Evolutionary conservation across 2,888 invertebrate species (phyloP).

Genomic region (Stictocephala bisonia): DNA sequence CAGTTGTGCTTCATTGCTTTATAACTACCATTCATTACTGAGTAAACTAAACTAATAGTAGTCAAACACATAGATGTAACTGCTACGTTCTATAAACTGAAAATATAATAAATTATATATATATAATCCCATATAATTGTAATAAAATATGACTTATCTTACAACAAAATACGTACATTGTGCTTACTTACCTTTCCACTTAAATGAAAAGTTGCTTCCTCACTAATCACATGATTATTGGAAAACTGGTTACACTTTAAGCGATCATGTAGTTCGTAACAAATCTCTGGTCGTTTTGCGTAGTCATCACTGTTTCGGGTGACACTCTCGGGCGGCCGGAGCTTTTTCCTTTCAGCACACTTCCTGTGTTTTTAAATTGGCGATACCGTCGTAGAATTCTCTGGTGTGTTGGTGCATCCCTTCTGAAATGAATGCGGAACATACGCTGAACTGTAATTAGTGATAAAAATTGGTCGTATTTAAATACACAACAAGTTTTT

Average conservation of each 20-base stretch:
- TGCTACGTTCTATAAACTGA: too few species aligned
- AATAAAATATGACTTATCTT: too few species aligned
- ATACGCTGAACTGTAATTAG: background rate
- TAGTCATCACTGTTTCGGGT: too few species aligned
- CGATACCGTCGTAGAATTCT: background rate
- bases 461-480: background rate
- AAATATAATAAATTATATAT: too few species aligned
- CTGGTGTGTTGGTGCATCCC: background rate
- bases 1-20: too few species aligned
- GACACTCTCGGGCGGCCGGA: background rate
- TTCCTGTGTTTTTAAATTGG: background rate
- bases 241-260: background rate
- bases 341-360: background rate
- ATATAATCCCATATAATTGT: too few species aligned
- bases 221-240: background rate
- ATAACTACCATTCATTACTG: too few species aligned
- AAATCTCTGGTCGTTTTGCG: constrained; percentile 5
- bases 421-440: background rate
- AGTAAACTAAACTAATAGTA: too few species aligned
- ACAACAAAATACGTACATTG: constrained; percentile 1
- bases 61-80: too few species aligned
- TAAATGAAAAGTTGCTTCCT: background rate
- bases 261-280: constrained; percentile 4
- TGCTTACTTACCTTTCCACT: constrained; percentile 10
- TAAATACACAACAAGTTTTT: constrained; percentile 1